Conservation (phyloP, 2,797 vertebrate genomes). For the Gallinago solitaria region DNA sequence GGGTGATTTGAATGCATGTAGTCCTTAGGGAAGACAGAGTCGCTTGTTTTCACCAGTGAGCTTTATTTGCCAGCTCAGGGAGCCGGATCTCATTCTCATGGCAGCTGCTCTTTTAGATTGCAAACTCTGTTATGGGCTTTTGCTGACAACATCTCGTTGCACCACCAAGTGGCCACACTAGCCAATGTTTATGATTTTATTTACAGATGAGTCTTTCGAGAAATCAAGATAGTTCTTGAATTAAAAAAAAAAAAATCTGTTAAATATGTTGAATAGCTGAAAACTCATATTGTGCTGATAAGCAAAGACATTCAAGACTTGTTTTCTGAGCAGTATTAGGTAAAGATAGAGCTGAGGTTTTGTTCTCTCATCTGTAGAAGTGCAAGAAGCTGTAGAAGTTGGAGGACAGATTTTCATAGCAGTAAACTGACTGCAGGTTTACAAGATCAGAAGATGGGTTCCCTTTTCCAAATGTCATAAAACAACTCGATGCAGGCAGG, state of each 20-base stretch:
- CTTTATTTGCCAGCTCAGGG: not conserved
- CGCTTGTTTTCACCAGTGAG: not conserved
- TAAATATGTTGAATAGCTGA: not conserved
- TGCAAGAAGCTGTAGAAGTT: not conserved
- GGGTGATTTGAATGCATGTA: not conserved
- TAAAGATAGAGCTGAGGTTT: not conserved
- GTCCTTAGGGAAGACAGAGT: not conserved
- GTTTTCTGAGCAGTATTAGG: not conserved
- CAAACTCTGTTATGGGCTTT: not conserved
- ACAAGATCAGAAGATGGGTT: not conserved
- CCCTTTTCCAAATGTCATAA: not conserved
- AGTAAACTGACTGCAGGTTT: not conserved
- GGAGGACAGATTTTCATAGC: not conserved
- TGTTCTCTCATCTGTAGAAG: not conserved
- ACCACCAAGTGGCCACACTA: slow-evolving; percentile 34
- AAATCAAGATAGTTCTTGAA: not conserved
- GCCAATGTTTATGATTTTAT: not conserved
- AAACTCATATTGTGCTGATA: not conserved
- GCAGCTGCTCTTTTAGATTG: not conserved
- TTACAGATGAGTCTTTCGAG: not conserved
- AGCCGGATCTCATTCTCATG: not conserved
- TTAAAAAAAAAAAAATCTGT: not conserved
- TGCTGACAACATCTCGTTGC: not conserved
- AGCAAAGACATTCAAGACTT: not conserved
- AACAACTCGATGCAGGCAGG: not conserved